Percentiles rank a stretch among this genome's conserved stretches.
Conservation (phyloP, 2,113 vertebrate genomes). For the Engystomops pustulosus region DNA sequence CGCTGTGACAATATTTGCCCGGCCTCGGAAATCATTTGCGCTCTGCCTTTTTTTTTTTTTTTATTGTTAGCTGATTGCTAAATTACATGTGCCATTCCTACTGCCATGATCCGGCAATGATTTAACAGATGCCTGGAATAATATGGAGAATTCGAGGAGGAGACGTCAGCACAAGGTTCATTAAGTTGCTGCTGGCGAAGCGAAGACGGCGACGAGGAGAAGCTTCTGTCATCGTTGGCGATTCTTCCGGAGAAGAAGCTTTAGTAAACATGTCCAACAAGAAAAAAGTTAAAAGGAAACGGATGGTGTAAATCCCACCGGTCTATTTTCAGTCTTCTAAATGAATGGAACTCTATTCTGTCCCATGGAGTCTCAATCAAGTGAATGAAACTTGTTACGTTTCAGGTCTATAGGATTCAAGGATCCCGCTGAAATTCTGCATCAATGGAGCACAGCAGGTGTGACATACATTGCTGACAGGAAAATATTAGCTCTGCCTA, state of each 20-base stretch:
- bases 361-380: constrained; percentile 47
- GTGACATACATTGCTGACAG: constrained; percentile 45
- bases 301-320: constrained; percentile 1
- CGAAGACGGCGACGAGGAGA: too few relatives aligned
- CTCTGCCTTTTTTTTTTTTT: constrained; percentile 46
- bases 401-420: constrained; percentile 37
- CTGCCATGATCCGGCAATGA: constrained; percentile 31
- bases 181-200: constrained; percentile 17
- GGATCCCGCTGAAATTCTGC: constrained; percentile 34
- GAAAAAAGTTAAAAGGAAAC: constrained; percentile 36
- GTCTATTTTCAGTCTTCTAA: constrained; percentile 29
- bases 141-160: neutral
- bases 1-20: constrained; percentile 52
- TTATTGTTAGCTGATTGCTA: constrained; percentile 53
- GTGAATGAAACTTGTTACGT: constrained; percentile 41
- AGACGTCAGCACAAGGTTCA: constrained; percentile 34
- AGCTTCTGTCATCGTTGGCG: constrained; percentile 12
- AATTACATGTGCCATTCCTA: constrained; percentile 53
- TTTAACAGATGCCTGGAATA: constrained; percentile 42
- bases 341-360: constrained; percentile 33
- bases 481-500: constrained; percentile 35
- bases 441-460: constrained; percentile 48
- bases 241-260: constrained; percentile 3
- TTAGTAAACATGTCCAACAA: constrained; percentile 34
- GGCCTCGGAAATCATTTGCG: constrained; percentile 43